A percentile compares a stretch with the other conserved stretches of the same genome.
Evolutionary conservation across 2,113 vertebrate genomes (phyloP).

Genomic region (Zapus hudsonius): DNA sequence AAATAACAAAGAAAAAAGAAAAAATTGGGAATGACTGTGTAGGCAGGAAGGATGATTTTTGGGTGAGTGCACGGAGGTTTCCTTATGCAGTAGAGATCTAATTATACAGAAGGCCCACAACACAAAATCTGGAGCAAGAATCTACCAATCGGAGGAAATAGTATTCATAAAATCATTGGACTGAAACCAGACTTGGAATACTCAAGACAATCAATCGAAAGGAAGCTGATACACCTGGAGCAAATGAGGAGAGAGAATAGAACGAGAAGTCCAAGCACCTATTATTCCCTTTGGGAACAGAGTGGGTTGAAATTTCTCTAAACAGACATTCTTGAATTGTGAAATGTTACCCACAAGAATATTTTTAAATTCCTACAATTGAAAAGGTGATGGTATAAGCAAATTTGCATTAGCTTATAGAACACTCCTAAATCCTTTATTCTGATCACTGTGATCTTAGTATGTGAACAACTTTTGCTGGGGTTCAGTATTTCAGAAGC

Average conservation of each 20-base stretch:
- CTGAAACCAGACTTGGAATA: neutral
- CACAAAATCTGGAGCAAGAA: neutral
- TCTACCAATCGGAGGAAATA: neutral
- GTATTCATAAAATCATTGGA: neutral
- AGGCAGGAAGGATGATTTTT: neutral
- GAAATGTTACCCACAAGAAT: neutral
- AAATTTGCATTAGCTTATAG: constrained; percentile 29
- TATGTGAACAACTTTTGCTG: neutral
- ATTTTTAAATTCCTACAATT: neutral
- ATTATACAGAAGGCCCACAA: neutral
- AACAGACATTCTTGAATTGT: neutral
- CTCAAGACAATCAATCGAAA: neutral
- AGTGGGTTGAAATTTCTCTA: constrained; percentile 39
- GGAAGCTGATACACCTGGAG: neutral
- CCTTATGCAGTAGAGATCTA: neutral
- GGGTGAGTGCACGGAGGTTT: neutral
- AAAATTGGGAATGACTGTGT: neutral
- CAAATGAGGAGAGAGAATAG: neutral
- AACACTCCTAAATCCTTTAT: neutral
- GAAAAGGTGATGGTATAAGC: neutral
- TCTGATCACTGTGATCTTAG: neutral
- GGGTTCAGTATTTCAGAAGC: constrained; percentile 21
- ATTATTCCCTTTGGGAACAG: neutral
- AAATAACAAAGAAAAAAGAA: constrained; percentile 16
- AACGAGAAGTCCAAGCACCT: neutral